A percentile compares a stretch with the other conserved stretches of the same genome.
Conservation (phyloP, 2,797 vertebrate species). For the Stomatorhinus walkeri region DNA sequence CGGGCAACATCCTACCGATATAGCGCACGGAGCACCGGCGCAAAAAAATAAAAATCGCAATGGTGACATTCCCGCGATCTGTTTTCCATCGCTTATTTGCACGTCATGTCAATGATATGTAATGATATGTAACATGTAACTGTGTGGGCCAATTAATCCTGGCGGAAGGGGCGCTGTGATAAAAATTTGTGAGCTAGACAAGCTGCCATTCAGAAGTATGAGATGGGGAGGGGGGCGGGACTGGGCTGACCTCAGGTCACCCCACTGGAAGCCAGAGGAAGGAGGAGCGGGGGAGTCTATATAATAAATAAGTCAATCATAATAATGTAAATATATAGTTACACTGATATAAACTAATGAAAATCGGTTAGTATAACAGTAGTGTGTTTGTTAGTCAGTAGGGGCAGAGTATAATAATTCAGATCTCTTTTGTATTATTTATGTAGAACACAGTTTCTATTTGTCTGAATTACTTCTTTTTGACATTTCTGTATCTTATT, state of each 20-base stretch:
- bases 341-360: background rate
- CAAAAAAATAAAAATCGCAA: background rate
- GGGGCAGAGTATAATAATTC: background rate
- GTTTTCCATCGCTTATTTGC: background rate
- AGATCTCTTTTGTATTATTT: background rate
- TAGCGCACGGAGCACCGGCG: background rate
- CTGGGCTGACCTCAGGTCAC: background rate
- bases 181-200: background rate
- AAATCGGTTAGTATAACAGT: background rate
- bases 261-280: background rate
- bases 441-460: background rate
- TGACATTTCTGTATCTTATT: background rate
- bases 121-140: background rate
- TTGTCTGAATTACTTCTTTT: background rate
- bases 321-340: background rate
- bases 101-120: background rate
- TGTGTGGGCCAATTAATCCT: background rate
- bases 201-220: background rate
- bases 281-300: background rate
- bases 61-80: background rate
- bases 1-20: background rate
- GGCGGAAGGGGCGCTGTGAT: background rate
- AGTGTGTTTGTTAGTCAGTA: background rate
- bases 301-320: background rate
- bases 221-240: background rate